Evolutionary conservation across 2,888 invertebrate species (phyloP).

Genomic region (Tineola bisselliella): DNA sequence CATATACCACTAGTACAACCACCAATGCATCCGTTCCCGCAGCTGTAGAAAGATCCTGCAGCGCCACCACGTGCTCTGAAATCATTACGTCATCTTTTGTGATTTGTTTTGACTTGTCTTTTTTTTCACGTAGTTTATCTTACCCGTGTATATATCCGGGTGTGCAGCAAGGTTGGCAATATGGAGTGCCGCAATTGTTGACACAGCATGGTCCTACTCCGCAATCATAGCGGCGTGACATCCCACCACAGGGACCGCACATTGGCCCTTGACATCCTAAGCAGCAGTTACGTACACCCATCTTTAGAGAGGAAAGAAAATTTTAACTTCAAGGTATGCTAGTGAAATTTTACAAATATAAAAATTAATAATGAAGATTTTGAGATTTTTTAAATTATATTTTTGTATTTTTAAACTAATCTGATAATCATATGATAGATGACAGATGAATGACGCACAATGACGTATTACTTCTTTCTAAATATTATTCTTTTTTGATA

Average conservation of each 20-base stretch:
- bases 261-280: conserved; percentile 46
- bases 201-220: conserved; percentile 35
- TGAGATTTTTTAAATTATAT: too few relatives aligned
- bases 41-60: conserved; percentile 47
- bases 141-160: conserved; percentile 42
- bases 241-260: conserved; percentile 39
- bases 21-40: conserved; percentile 52
- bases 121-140: too few relatives aligned
- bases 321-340: too few relatives aligned
- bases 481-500: too few relatives aligned
- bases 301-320: conserved; percentile 20
- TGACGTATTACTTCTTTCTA: too few relatives aligned
- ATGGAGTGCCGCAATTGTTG: conserved; percentile 18
- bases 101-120: too few relatives aligned
- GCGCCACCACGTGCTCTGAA: conserved; percentile 41
- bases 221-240: conserved; percentile 26
- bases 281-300: conserved; percentile 58
- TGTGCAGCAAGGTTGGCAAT: conserved; percentile 35
- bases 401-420: too few relatives aligned
- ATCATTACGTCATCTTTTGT: background rate
- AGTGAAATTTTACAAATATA: too few relatives aligned
- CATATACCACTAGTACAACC: conserved; percentile 49
- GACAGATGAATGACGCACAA: too few relatives aligned
- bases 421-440: too few relatives aligned
- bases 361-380: too few relatives aligned